phyloP scores from a whole-genome alignment of 2,797 vertebrate species.

The Dipus sagitta region DNA sequence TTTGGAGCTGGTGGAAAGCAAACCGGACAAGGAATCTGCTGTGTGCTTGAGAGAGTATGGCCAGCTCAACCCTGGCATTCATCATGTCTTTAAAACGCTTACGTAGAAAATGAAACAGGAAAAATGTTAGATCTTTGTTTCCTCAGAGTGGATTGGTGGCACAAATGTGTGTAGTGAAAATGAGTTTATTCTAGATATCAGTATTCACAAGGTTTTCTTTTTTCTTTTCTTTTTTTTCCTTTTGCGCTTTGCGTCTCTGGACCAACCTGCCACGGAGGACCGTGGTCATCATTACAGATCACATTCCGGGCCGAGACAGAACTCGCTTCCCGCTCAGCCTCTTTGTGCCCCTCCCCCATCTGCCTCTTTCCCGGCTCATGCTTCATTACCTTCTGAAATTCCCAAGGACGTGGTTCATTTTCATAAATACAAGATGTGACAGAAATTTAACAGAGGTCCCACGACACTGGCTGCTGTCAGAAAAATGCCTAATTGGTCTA shows the following conservation, averaged over 20 bases:
- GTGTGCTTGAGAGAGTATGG: neutral
- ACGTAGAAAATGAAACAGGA: neutral
- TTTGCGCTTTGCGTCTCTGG: neutral
- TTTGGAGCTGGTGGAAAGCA: neutral
- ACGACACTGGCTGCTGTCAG: constrained; percentile 47
- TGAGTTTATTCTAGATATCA: neutral
- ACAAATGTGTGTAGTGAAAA: neutral
- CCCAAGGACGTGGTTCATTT: constrained; percentile 60
- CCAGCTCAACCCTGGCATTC: neutral
- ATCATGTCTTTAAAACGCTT: neutral
- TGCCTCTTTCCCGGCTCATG: neutral
- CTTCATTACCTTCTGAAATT: constrained; percentile 60
- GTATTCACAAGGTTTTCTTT: neutral
- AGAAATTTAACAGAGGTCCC: constrained; percentile 60
- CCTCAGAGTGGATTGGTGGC: neutral
- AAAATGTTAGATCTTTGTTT: neutral
- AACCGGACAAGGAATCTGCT: fast-evolving
- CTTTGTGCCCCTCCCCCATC: neutral
- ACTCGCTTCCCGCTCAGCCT: fast-evolving
- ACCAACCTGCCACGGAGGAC: neutral
- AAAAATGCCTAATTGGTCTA: constrained; percentile 55
- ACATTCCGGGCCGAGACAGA: neutral
- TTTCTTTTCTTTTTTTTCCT: neutral
- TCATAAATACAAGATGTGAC: constrained; percentile 65
- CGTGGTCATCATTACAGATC: neutral